A percentile compares a stretch with the other conserved stretches of the same genome.
phyloP scores from a whole-genome alignment of 2,888 invertebrate species.

The Drosophila histrio region DNA sequence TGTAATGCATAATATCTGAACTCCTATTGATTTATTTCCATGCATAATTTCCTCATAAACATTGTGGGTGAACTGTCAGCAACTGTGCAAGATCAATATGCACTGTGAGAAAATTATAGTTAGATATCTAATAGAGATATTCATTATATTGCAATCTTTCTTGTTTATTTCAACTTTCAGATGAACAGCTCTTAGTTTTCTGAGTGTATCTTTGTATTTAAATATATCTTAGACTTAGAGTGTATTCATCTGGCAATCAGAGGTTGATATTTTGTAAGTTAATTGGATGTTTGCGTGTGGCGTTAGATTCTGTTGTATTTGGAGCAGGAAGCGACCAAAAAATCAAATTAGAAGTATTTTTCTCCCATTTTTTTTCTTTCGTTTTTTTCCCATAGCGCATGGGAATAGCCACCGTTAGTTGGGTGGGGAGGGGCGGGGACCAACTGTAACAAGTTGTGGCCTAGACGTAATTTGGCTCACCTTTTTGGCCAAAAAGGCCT shows the following conservation, averaged over 20 bases:
- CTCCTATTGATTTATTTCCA: conserved; percentile 73
- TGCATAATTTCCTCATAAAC: conserved; percentile 64
- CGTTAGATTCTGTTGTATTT: conserved; percentile 62
- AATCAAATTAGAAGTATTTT: conserved; percentile 56
- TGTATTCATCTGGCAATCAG: background rate
- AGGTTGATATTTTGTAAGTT: conserved; percentile 18
- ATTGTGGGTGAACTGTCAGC: conserved; percentile 66
- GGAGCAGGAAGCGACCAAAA: conserved; percentile 71
- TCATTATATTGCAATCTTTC: background rate
- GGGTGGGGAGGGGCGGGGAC: background rate
- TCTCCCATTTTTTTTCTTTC: conserved; percentile 26
- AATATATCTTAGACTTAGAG: background rate
- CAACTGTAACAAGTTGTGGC: conserved; percentile 36
- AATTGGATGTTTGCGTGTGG: conserved; percentile 72
- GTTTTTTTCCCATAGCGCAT: conserved; percentile 58
- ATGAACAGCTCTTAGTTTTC: background rate
- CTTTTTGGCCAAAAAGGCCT: conserved; percentile 60
- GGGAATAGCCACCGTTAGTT: conserved; percentile 52
- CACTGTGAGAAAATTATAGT: conserved; percentile 35
- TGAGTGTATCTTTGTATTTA: background rate
- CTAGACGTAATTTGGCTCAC: conserved; percentile 72
- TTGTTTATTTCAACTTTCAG: background rate
- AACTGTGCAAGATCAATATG: conserved; percentile 51
- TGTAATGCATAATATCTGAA: conserved; percentile 61
- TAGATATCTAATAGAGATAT: background rate